phyloP scores from a whole-genome alignment of 2,113 vertebrate species.

The Chloebia gouldiae region DNA sequence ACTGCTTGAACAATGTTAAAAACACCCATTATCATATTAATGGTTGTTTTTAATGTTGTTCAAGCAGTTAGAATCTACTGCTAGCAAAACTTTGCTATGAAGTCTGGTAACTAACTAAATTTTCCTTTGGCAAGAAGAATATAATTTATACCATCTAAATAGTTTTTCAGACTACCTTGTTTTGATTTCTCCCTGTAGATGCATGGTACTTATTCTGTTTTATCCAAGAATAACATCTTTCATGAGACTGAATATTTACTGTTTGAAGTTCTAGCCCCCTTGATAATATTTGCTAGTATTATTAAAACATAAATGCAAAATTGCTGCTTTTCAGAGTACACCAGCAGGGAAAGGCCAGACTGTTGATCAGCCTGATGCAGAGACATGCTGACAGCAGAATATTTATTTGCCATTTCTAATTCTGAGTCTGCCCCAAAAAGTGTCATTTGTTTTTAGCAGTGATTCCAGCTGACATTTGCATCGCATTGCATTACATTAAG shows the following conservation, averaged over 20 bases:
- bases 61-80: background rate
- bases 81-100: background rate
- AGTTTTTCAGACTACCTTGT: background rate
- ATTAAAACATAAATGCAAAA: background rate
- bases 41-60: background rate
- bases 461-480: conserved; percentile 16
- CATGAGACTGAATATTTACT: background rate
- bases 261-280: background rate
- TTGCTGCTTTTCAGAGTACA: background rate
- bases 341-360: background rate
- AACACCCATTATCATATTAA: background rate
- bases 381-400: background rate
- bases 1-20: background rate
- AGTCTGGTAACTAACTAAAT: background rate
- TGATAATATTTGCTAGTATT: background rate
- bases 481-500: background rate
- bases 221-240: background rate
- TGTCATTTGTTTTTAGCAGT: background rate
- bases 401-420: conserved; percentile 31
- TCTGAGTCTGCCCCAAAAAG: background rate
- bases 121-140: background rate
- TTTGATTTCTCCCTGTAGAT: background rate
- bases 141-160: background rate
- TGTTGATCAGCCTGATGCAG: background rate
- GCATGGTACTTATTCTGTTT: background rate